phyloP scores from a whole-genome alignment of 2,888 invertebrate species.

The Beris morrisii region DNA sequence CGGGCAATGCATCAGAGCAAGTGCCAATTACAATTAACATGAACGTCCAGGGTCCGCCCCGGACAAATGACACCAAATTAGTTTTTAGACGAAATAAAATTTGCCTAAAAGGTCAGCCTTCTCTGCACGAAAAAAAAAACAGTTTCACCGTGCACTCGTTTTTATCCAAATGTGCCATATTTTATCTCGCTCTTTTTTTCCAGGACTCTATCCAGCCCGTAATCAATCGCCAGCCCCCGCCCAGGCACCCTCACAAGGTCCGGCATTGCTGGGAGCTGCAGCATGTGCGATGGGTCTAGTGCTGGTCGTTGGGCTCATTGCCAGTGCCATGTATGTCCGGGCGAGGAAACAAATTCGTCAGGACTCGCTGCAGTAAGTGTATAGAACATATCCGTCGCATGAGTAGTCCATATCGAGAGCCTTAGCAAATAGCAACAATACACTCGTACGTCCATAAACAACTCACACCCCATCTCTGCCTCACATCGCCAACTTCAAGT shows the following conservation, averaged over 20 bases:
- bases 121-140: neutral
- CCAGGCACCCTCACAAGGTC: conserved; percentile 64
- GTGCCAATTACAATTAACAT: conserved; percentile 80
- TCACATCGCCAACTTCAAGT: neutral
- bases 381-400: conserved; percentile 7
- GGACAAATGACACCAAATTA: conserved; percentile 72
- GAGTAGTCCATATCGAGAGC: neutral
- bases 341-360: conserved; percentile 55
- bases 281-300: conserved; percentile 72
- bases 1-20: conserved; percentile 77
- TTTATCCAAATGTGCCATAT: neutral
- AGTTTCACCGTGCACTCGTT: neutral
- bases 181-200: conserved; percentile 22
- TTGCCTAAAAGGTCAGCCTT: conserved; percentile 71
- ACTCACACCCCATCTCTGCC: neutral
- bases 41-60: conserved; percentile 73
- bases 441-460: conserved; percentile 6
- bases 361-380: conserved; percentile 55
- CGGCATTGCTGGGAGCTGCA: conserved; percentile 76
- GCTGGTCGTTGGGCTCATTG: conserved; percentile 52
- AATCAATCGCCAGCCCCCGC: conserved; percentile 63
- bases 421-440: conserved; percentile 10
- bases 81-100: conserved; percentile 85
- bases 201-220: conserved; percentile 57
- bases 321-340: conserved; percentile 56